Conservation (phyloP, 2,797 vertebrate genomes). For the Spheniscus humboldti region DNA sequence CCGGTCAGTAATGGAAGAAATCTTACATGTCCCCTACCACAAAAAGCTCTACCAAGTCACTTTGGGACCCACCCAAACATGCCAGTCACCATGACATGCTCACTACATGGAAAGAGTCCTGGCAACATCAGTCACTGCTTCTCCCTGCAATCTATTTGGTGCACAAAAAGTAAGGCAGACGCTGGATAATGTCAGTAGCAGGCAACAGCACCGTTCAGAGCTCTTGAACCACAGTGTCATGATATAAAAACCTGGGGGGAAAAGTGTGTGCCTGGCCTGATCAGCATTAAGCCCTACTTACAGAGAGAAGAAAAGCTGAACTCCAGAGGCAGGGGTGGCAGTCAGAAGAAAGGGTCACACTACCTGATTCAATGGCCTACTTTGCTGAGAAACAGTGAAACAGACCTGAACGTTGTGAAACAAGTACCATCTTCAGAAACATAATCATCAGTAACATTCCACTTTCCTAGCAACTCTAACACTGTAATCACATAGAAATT, state of each 20-base stretch:
- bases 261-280: not conserved
- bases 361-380: no score
- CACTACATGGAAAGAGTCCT: not conserved
- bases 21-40: not conserved
- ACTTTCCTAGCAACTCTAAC: not conserved
- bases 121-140: not conserved
- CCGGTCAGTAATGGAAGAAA: not conserved
- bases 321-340: not conserved
- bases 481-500: not conserved
- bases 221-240: not conserved
- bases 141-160: not conserved
- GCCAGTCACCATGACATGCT: not conserved
- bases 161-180: not conserved
- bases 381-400: not conserved
- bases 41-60: not conserved
- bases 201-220: not conserved
- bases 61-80: not conserved
- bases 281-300: not conserved
- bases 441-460: not conserved
- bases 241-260: not conserved
- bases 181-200: not conserved
- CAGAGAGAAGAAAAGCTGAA: not conserved
- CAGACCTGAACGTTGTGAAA: not conserved
- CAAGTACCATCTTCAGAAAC: not conserved
- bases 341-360: not conserved